These are phyloP conservation scores for Drosophila rhopaloa DNA, from an alignment of 1,140 invertebrate species.

Conservation along the genomic window DNA sequence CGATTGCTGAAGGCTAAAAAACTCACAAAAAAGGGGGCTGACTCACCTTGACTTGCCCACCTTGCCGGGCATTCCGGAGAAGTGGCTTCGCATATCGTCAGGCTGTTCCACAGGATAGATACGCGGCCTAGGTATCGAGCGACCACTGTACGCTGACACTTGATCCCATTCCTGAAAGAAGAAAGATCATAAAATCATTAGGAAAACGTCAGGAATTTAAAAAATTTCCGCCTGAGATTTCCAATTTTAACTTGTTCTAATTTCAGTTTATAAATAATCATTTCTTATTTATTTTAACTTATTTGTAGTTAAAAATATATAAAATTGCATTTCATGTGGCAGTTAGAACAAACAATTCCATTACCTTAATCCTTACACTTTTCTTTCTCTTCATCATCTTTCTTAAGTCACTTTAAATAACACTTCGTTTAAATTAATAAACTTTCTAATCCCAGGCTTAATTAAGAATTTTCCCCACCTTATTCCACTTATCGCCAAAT, in stretches of 20 bases:
- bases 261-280: too few relatives aligned
- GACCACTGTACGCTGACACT: constrained; percentile 94
- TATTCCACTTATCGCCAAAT: background rate
- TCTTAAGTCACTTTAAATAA: too few relatives aligned
- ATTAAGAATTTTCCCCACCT: background rate
- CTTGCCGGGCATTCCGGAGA: constrained; percentile 85
- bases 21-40: background rate
- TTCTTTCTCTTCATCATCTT: too few relatives aligned
- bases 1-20: constrained; percentile 5
- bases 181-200: background rate
- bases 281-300: too few relatives aligned
- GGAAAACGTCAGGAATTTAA: background rate
- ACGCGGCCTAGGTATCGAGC: constrained; percentile 93
- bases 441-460: background rate
- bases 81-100: constrained; percentile 89
- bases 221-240: too few relatives aligned
- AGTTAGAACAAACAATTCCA: too few relatives aligned
- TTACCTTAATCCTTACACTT: too few relatives aligned
- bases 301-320: too few relatives aligned
- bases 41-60: constrained; percentile 85
- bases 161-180: constrained; percentile 93
- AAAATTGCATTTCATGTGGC: too few relatives aligned
- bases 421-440: too few relatives aligned
- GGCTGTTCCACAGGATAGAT: constrained; percentile 91
- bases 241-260: too few relatives aligned